phyloP scores from a whole-genome alignment of 2,113 vertebrate genomes.

The Jacana jacana region DNA sequence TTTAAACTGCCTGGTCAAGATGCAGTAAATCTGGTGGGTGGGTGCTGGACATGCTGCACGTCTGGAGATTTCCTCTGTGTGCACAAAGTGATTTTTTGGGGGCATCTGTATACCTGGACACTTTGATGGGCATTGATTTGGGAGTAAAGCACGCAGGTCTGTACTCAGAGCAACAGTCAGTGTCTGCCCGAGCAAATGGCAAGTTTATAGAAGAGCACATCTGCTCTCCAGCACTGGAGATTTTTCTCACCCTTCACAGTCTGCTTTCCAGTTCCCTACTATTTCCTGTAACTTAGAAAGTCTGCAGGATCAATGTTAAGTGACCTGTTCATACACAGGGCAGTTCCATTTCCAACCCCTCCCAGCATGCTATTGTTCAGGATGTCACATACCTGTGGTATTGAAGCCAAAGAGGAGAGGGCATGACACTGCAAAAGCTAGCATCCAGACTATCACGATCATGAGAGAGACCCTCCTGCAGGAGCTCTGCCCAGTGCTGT shows the following conservation, averaged over 20 bases:
- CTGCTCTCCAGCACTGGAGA: not conserved
- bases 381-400: constrained; percentile 85
- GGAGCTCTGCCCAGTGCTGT: constrained; percentile 88
- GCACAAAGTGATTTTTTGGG: not conserved
- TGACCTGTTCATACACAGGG: not conserved
- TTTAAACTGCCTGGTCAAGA: not conserved
- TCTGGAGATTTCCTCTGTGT: not conserved
- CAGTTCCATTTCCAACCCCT: not conserved
- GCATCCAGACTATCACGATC: constrained; percentile 88
- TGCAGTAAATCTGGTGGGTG: not conserved
- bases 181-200: not conserved
- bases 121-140: not conserved
- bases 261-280: not conserved
- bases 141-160: not conserved
- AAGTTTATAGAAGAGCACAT: not conserved
- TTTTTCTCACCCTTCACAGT: not conserved
- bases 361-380: rapidly evolving
- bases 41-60: not conserved
- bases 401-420: constrained; percentile 94
- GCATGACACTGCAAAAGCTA: constrained; percentile 91
- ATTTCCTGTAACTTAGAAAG: not conserved
- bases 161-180: not conserved
- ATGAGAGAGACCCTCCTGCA: constrained; percentile 88
- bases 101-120: not conserved
- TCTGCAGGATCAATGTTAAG: not conserved